phyloP scores from a whole-genome alignment of 2,888 invertebrate genomes.

The Drosophila dives region DNA sequence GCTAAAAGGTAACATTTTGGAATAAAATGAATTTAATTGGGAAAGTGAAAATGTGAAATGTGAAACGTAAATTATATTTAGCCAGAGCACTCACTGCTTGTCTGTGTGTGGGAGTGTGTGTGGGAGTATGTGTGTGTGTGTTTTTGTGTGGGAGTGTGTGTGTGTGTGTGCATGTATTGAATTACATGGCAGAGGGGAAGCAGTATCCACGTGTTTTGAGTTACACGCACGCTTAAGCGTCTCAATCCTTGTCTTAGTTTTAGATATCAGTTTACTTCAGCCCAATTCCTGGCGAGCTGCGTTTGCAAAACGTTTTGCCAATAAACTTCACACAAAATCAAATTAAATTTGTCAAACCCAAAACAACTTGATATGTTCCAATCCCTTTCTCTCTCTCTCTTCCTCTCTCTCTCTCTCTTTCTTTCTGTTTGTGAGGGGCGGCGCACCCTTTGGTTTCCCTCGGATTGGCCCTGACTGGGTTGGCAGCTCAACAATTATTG shows the following conservation, averaged over 20 bases:
- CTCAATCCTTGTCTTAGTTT: slow-evolving; percentile 24
- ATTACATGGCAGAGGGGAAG: slow-evolving; percentile 33
- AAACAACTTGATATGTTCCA: slow-evolving; percentile 74
- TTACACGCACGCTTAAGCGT: slow-evolving; percentile 60
- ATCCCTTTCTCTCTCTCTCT: slow-evolving; percentile 5
- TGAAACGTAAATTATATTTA: slow-evolving; percentile 44
- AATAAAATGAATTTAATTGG: slow-evolving; percentile 56
- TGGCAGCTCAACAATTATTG: slow-evolving; percentile 54
- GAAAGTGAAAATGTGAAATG: slow-evolving; percentile 43
- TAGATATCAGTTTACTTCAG: slow-evolving; percentile 1
- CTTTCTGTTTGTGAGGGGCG: neutral
- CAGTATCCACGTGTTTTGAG: slow-evolving; percentile 39
- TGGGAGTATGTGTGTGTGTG: slow-evolving; percentile 1
- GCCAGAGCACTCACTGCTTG: slow-evolving; percentile 2
- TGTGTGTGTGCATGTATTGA: slow-evolving; percentile 40
- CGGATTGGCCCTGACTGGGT: slow-evolving; percentile 23
- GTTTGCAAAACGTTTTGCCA: slow-evolving; percentile 73
- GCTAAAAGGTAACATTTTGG: slow-evolving; percentile 24
- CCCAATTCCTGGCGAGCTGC: slow-evolving; percentile 10
- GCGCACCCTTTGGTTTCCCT: slow-evolving; percentile 41
- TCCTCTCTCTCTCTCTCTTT: neutral
- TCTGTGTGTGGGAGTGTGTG: slow-evolving; percentile 2
- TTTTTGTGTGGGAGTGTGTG: slow-evolving; percentile 7
- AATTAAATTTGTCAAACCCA: slow-evolving; percentile 79
- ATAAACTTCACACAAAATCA: slow-evolving; percentile 80